Conservation (phyloP, 2,113 vertebrate genomes). For the Colius striatus region DNA sequence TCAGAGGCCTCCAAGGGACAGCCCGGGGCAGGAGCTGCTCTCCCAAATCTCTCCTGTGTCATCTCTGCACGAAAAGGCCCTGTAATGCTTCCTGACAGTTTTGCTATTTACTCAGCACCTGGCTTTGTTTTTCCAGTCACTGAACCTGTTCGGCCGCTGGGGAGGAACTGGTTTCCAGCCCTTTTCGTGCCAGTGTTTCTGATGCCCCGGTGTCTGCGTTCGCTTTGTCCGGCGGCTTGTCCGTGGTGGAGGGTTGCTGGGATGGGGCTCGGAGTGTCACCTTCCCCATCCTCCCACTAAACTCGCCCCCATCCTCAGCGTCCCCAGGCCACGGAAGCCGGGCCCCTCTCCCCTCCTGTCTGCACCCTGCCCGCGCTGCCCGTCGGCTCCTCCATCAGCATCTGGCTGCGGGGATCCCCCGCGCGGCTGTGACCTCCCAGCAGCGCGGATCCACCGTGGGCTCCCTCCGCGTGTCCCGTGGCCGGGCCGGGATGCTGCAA, state of each 20-base stretch:
- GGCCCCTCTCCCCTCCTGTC: not conserved
- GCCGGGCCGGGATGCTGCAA: no score
- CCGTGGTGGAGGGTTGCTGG: no score
- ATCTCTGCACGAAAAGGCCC: not conserved
- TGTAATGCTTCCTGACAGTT: fast-evolving
- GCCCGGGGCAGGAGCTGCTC: not conserved
- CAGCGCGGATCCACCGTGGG: no score
- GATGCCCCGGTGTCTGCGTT: fast-evolving
- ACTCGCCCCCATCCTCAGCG: no score
- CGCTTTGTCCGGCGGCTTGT: no score
- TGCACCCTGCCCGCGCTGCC: not conserved
- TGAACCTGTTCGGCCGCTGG: not conserved
- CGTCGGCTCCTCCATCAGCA: no score
- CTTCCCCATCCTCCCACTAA: not conserved
- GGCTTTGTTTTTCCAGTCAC: not conserved
- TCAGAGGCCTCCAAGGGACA: no score
- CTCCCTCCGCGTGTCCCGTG: no score
- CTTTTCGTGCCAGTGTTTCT: not conserved
- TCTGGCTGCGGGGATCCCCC: no score
- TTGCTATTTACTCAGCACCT: not conserved
- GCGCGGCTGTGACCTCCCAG: no score
- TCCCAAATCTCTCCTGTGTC: not conserved
- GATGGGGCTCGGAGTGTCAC: no score
- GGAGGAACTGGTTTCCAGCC: not conserved
- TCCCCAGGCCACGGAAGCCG: fast-evolving